Conservation (phyloP, 2,888 invertebrate species). For the Balanococcus diminutus region DNA sequence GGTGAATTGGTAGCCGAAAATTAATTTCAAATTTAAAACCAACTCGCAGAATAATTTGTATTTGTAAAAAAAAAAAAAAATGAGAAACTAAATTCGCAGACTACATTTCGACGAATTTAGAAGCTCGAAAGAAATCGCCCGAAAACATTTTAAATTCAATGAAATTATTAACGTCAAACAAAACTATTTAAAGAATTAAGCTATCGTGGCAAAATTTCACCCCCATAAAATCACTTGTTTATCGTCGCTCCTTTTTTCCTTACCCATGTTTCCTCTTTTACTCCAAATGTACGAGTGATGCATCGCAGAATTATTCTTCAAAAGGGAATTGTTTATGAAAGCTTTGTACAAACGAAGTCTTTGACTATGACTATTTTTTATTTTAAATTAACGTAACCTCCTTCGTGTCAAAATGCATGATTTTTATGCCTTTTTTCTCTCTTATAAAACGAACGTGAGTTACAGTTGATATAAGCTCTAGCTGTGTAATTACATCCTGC, state of each 20-base stretch:
- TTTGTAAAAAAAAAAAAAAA: no score
- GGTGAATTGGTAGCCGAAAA: not conserved
- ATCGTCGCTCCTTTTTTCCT: not conserved
- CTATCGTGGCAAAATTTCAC: not conserved
- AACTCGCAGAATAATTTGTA: not conserved
- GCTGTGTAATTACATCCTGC: constrained; percentile 20
- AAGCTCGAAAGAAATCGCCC: constrained; percentile 17
- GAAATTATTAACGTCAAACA: constrained; percentile 19
- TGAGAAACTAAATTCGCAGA: not conserved
- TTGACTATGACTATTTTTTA: not conserved
- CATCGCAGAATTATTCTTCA: not conserved
- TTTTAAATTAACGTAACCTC: not conserved
- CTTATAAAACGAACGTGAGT: not conserved
- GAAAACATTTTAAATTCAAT: constrained; percentile 23
- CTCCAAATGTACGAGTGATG: not conserved
- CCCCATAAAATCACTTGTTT: constrained; percentile 10
- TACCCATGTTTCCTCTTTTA: not conserved
- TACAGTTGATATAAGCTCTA: not conserved
- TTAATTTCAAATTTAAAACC: not conserved
- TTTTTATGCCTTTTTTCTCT: not conserved
- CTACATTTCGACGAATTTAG: not conserved
- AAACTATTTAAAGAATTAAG: constrained; percentile 28
- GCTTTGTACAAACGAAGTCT: not conserved
- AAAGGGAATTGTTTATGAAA: constrained; percentile 7
- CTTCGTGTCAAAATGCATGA: not conserved